phyloP scores from a whole-genome alignment of 1,140 invertebrate species.

The Heliconius melpomene region DNA sequence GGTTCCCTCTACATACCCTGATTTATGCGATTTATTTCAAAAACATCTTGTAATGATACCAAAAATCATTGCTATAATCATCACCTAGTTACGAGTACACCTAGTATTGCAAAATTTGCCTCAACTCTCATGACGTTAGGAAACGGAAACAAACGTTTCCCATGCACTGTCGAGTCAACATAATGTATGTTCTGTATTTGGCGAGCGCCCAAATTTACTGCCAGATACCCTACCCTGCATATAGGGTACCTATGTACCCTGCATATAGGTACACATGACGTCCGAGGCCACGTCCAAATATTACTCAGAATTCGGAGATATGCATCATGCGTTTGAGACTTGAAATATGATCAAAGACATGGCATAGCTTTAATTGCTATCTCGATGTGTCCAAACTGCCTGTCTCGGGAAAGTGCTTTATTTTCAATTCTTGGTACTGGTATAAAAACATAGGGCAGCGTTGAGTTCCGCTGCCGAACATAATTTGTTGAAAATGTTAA shows the following conservation, averaged over 20 bases:
- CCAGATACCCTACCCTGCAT: slow-evolving; percentile 48
- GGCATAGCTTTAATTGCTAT: background rate
- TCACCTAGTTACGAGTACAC: background rate
- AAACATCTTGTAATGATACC: too few relatives aligned
- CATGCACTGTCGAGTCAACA: slow-evolving; percentile 63
- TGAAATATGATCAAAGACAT: background rate
- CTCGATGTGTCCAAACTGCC: background rate
- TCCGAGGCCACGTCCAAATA: background rate
- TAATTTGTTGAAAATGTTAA: too few relatives aligned
- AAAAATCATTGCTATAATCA: too few relatives aligned
- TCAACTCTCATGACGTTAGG: slow-evolving; percentile 6
- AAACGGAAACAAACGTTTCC: slow-evolving; percentile 44
- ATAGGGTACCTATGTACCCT: background rate
- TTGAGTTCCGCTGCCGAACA: too few relatives aligned
- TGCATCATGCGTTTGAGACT: background rate
- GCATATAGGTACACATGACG: background rate
- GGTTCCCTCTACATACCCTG: too few relatives aligned
- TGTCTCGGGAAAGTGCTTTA: too few relatives aligned
- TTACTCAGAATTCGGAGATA: background rate
- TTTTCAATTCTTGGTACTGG: too few relatives aligned
- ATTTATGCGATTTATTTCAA: too few relatives aligned
- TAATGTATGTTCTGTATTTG: slow-evolving; percentile 75
- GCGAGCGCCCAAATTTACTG: slow-evolving; percentile 72
- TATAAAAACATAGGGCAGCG: too few relatives aligned
- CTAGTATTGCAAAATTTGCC: slow-evolving; percentile 4